phyloP scores from a whole-genome alignment of 2,113 vertebrate species.

The Malurus melanocephalus region DNA sequence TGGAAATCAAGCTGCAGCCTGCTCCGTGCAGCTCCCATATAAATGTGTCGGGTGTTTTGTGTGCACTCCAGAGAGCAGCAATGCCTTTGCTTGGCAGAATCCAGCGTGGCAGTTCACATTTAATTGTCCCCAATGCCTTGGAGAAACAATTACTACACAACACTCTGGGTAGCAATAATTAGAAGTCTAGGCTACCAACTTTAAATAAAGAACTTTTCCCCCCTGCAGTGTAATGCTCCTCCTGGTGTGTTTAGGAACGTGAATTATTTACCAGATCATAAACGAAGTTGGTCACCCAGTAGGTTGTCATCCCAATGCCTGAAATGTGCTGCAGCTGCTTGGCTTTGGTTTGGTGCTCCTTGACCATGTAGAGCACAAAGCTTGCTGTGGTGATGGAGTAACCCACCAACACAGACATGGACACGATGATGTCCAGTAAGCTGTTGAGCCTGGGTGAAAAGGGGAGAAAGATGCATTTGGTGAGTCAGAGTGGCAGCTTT shows the following conservation, averaged over 20 bases:
- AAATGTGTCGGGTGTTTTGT: slow-evolving; percentile 4
- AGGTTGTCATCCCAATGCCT: slow-evolving; percentile 86
- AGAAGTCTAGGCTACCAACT: not conserved
- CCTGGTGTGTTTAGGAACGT: not conserved
- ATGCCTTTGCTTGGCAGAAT: slow-evolving; percentile 10
- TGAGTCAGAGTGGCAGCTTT: not conserved
- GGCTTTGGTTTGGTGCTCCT: slow-evolving; percentile 87
- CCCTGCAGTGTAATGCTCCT: not conserved
- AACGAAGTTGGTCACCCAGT: slow-evolving; percentile 91
- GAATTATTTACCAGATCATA: slow-evolving; percentile 89
- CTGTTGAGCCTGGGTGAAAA: slow-evolving; percentile 76
- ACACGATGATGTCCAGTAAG: slow-evolving; percentile 86
- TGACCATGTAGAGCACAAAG: slow-evolving; percentile 90
- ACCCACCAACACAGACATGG: slow-evolving; percentile 87
- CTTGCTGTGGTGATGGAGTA: slow-evolving; percentile 92
- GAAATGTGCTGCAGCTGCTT: slow-evolving; percentile 94
- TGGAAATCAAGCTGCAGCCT: slow-evolving; percentile 18
- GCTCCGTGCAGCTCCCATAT: not conserved
- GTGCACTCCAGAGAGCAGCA: not conserved
- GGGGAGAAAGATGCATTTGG: not conserved
- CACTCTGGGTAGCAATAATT: not conserved
- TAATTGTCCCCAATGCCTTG: not conserved
- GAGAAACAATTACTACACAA: slow-evolving; percentile 28
- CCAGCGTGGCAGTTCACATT: not conserved
- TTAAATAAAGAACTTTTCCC: not conserved